Evolutionary conservation across 2,888 invertebrate genomes (phyloP).

Genomic region (Lasioglossum morio): DNA sequence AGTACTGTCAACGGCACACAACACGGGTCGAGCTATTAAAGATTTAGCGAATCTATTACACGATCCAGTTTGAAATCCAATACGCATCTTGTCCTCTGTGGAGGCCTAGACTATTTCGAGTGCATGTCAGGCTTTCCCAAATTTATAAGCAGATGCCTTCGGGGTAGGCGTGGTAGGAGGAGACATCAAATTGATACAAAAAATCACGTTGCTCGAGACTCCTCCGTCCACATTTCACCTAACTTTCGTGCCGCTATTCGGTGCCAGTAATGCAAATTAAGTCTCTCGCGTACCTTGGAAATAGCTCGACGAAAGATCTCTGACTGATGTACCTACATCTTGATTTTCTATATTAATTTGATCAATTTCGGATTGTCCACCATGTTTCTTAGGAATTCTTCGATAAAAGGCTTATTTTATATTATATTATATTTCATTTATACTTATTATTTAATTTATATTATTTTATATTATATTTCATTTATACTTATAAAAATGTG

Average conservation of each 20-base stretch:
- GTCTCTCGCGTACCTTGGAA: not conserved
- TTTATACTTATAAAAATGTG: too few species aligned
- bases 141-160: slow-evolving; percentile 80
- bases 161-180: slow-evolving; percentile 73
- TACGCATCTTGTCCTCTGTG: slow-evolving; percentile 68
- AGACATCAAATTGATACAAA: slow-evolving; percentile 78
- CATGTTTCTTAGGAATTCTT: not conserved
- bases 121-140: slow-evolving; percentile 79
- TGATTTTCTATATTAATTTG: not conserved
- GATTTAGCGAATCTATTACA: slow-evolving; percentile 34
- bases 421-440: too few species aligned
- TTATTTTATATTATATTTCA: too few species aligned
- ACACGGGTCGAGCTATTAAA: slow-evolving; percentile 13
- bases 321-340: not conserved
- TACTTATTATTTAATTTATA: too few species aligned
- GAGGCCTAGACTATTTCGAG: slow-evolving; percentile 81
- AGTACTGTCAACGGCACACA: not conserved
- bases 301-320: not conserved
- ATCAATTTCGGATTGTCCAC: not conserved
- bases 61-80: slow-evolving; percentile 76
- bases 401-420: too few species aligned
- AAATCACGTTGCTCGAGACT: slow-evolving; percentile 79
- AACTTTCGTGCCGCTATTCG: not conserved
- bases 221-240: slow-evolving; percentile 32
- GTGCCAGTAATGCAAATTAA: not conserved